phyloP scores from a whole-genome alignment of 2,888 invertebrate genomes.

The Limnephilus auricula region DNA sequence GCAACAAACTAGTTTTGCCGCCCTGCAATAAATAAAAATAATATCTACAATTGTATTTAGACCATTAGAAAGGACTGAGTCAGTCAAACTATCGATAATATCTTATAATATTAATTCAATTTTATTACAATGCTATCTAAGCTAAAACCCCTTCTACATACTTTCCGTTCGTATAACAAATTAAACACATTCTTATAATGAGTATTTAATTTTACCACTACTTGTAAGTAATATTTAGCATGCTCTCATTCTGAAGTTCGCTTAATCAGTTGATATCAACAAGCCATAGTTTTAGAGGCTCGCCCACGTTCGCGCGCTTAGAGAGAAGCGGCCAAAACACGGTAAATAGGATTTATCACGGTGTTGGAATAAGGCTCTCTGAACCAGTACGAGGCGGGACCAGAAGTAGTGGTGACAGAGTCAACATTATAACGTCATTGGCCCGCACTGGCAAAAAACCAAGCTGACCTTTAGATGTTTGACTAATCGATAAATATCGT shows the following conservation, averaged over 20 bases:
- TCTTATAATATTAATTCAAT: neutral
- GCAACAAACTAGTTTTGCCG: neutral
- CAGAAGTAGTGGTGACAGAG: constrained; percentile 37
- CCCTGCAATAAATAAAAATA: neutral
- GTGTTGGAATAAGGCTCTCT: neutral
- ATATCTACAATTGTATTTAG: neutral
- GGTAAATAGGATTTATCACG: neutral
- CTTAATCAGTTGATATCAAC: neutral
- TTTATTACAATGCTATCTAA: neutral
- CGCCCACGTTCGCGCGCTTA: neutral
- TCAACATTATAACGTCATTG: constrained; percentile 21
- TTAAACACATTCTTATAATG: neutral
- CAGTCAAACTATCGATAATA: neutral
- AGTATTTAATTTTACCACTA: neutral
- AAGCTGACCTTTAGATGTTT: constrained; percentile 39
- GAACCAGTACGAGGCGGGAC: neutral
- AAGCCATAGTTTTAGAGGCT: neutral
- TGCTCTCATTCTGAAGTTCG: neutral
- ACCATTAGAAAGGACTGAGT: neutral
- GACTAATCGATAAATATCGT: constrained; percentile 30
- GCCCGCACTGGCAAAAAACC: constrained; percentile 11
- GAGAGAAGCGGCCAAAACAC: neutral
- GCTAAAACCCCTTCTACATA: neutral
- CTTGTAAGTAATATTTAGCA: neutral
- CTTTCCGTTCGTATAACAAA: neutral